Evolutionary conservation across 2,797 vertebrate species (phyloP).

Genomic region (Linurgus olivaceus): DNA sequence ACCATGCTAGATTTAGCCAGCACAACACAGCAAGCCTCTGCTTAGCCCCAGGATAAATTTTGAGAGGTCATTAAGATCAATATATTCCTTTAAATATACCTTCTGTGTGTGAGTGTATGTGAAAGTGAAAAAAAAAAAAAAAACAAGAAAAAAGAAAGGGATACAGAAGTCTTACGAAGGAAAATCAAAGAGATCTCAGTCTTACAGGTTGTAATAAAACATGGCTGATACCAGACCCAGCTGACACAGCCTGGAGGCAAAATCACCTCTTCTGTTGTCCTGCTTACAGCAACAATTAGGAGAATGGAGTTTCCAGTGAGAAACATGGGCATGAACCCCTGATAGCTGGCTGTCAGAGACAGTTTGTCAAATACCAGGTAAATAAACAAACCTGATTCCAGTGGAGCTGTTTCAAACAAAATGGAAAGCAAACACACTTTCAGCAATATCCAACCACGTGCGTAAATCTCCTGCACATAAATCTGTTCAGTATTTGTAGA

Average conservation of each 20-base stretch:
- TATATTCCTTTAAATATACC: conserved; percentile 2
- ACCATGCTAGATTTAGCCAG: conserved; percentile 36
- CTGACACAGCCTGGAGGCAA: conserved; percentile 22
- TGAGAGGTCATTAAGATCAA: conserved; percentile 44
- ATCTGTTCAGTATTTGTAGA: background rate
- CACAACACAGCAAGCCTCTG: conserved; percentile 18
- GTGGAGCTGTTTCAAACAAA: background rate
- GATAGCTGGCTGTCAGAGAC: background rate
- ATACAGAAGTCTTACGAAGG: background rate
- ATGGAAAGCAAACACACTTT: conserved; percentile 5
- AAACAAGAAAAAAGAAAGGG: background rate
- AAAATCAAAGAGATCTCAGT: background rate
- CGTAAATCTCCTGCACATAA: background rate
- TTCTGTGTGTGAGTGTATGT: background rate
- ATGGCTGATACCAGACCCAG: background rate
- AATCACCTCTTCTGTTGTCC: background rate
- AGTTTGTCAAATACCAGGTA: background rate
- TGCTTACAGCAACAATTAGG: conserved; percentile 18
- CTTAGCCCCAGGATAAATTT: conserved; percentile 63
- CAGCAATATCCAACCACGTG: background rate
- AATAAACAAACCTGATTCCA: conserved; percentile 17
- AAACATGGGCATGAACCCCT: background rate
- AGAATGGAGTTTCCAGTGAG: background rate
- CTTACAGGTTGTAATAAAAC: background rate
- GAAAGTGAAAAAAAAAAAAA: background rate